Base-by-base conservation (phyloP, 2,113 vertebrate genomes). In the Tamias sibiricus region DNA sequence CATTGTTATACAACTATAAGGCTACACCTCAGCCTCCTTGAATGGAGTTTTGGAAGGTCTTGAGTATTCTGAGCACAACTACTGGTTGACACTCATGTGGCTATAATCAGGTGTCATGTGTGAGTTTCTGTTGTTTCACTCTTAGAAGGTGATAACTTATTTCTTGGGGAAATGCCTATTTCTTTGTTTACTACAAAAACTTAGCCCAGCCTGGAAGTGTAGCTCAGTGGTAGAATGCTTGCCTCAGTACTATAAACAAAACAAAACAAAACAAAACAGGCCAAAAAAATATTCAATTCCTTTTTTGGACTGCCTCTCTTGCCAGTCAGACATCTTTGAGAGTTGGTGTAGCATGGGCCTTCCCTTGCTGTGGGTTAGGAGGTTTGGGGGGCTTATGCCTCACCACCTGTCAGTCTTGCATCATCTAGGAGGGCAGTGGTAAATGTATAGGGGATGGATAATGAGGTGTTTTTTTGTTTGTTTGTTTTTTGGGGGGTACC, bases 101-200 rank as follows among this genome's bases (percentile, higher is more conserved):
- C 87, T 83, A 71, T 2, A 75, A 62, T 64, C 37, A 72, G 57
- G 37, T 68, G 54, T 75, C 49, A 4, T 69, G 7, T 88, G 44
- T 94, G 47, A 40, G 19, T 75, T 95, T 95, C 76, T 90, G 37
- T 42, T 95, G 0, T 95, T 91, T 86, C 83, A 82, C 28, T 93
- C 57, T 91, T 64, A 57, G 54, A 49, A 91, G 72, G 35, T 80
- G 5, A 71, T 94, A 47, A 83, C 7, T 89, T 85, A 30, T 64
- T 87, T 95, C 42, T 95, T 91, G 59, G 64, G 40, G 16, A 89
- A 91, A 88, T 77, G 95, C 35, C 40, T 64, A n/a, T 86, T 88
- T 97, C 47, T 59, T 96, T 96, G 49, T 91, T 52, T 2, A 92
- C 12, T 95, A 59, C 19, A 92, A 79, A 81, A 19, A 83, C 59